These are phyloP conservation scores for Eupleurogrammus muticus DNA, from an alignment of 2,797 vertebrate species.

Conservation along the genomic window DNA sequence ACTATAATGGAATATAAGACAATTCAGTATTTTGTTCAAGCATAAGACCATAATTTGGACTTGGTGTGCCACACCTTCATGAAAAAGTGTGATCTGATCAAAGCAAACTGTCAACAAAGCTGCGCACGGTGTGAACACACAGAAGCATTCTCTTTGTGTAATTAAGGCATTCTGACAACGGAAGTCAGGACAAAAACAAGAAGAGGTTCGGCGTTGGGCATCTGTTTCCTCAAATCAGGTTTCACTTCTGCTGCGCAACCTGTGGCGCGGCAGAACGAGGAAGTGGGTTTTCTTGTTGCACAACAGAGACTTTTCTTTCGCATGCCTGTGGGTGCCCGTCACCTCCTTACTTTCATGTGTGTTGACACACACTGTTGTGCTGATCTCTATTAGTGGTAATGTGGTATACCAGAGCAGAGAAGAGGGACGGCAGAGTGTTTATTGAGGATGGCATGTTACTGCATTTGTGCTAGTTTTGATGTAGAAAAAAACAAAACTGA, in stretches of 20 bases:
- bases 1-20: neutral
- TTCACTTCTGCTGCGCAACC: constrained; percentile 73
- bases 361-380: constrained; percentile 22
- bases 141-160: neutral
- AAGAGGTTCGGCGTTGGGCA: constrained; percentile 25
- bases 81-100: neutral
- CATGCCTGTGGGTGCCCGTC: constrained; percentile 17
- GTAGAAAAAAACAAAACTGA: too few relatives aligned
- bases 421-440: neutral
- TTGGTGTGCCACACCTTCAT: neutral
- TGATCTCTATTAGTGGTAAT: constrained; percentile 16
- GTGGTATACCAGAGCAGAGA: constrained; percentile 29
- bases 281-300: constrained; percentile 62
- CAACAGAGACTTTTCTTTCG: constrained; percentile 40
- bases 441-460: neutral
- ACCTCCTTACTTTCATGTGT: constrained; percentile 48
- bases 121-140: neutral
- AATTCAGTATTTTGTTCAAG: neutral
- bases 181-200: neutral
- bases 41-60: neutral
- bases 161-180: neutral
- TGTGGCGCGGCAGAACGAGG: constrained; percentile 46
- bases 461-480: neutral
- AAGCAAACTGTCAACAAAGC: too few relatives aligned
- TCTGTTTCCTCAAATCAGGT: constrained; percentile 70